A percentile compares a stretch with the other conserved stretches of the same genome.
These are phyloP conservation scores for Cariama cristata DNA, from an alignment of 2,113 vertebrate species.

Conservation along the genomic window DNA sequence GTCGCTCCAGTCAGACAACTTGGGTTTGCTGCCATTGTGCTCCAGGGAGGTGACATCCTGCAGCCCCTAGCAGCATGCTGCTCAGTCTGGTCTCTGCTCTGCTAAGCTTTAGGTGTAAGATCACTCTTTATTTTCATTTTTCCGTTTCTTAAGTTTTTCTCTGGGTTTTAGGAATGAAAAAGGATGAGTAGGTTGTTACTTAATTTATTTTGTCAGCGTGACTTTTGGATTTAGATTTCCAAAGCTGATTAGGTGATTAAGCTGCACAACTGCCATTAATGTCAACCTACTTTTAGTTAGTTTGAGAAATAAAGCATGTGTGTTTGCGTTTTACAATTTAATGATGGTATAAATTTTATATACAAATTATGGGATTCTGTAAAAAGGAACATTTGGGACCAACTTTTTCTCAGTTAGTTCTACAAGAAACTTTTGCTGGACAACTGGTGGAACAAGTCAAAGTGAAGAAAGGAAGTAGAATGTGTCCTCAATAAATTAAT, in stretches of 20 bases:
- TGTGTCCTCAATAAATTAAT: accelerated
- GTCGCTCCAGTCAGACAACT: background rate
- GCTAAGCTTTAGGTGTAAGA: background rate
- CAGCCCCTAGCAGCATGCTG: accelerated
- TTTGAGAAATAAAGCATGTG: background rate
- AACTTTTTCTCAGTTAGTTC: background rate
- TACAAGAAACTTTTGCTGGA: background rate
- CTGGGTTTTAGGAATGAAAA: background rate
- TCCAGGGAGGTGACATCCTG: background rate
- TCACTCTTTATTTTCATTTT: background rate
- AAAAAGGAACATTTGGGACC: background rate
- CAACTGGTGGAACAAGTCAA: background rate
- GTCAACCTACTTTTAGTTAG: background rate
- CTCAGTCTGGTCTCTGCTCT: background rate
- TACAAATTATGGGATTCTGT: background rate
- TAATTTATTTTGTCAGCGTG: slow-evolving; percentile 32
- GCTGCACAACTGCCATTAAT: background rate
- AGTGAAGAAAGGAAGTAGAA: background rate
- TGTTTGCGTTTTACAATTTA: background rate
- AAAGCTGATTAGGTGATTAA: slow-evolving; percentile 22
- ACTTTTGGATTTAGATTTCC: slow-evolving; percentile 25
- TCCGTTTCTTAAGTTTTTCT: background rate
- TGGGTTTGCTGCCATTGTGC: background rate
- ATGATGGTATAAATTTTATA: background rate
- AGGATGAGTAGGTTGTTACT: background rate